Conservation (phyloP, 2,888 invertebrate species). For the Crematogaster levior region DNA sequence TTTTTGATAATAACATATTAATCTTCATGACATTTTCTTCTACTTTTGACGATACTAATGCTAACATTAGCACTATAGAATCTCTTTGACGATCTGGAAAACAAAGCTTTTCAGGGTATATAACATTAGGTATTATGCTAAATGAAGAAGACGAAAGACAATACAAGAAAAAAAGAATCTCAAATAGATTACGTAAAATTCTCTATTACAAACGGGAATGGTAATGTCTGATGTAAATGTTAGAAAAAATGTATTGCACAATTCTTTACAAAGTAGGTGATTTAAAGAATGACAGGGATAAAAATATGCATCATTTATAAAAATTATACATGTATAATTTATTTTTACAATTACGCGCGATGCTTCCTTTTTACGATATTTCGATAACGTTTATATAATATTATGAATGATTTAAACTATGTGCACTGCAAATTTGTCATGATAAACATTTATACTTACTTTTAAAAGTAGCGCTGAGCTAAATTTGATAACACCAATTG, state of each 20-base stretch:
- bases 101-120: constrained; percentile 69
- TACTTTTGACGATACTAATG: constrained; percentile 74
- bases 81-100: constrained; percentile 58
- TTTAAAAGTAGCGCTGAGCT: constrained; percentile 32
- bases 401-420: constrained; percentile 53
- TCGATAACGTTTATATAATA: constrained; percentile 58
- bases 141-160: constrained; percentile 64
- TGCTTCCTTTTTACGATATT: constrained; percentile 53
- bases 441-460: constrained; percentile 30
- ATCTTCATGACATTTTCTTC: constrained; percentile 71
- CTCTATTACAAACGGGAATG: background rate
- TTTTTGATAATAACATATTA: constrained; percentile 74
- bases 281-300: constrained; percentile 53
- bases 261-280: constrained; percentile 60
- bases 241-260: constrained; percentile 62
- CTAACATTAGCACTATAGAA: constrained; percentile 72
- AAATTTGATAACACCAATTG: constrained; percentile 48
- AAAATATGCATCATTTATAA: background rate
- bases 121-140: constrained; percentile 68
- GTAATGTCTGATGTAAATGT: constrained; percentile 53
- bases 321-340: constrained; percentile 5
- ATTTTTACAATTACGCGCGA: constrained; percentile 5
- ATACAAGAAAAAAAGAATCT: constrained; percentile 72
- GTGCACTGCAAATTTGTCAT: constrained; percentile 54
- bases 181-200: constrained; percentile 63